Evolutionary conservation across 2,888 invertebrate genomes (phyloP).

Genomic region (Allolobophora icterica): DNA sequence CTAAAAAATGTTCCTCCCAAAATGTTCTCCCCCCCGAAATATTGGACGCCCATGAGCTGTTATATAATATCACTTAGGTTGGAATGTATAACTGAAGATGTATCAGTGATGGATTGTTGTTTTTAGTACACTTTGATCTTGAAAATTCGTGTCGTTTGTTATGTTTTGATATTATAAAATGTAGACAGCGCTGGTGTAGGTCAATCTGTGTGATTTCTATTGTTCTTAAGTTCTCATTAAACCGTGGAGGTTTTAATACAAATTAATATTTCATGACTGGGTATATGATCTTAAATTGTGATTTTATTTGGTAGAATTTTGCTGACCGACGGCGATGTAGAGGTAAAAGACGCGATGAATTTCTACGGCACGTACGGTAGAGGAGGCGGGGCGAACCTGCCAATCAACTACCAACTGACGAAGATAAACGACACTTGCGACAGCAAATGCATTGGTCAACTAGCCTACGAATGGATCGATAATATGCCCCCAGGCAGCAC

Average conservation of each 20-base stretch:
- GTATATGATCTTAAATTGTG: not conserved
- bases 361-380: slow-evolving; percentile 51
- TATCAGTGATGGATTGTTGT: too few species aligned
- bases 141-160: too few species aligned
- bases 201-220: too few species aligned
- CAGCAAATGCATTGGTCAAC: slow-evolving; percentile 39
- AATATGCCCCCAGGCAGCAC: slow-evolving; percentile 33
- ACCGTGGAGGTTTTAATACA: not conserved
- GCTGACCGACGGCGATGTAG: slow-evolving; percentile 44
- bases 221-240: too few species aligned
- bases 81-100: too few species aligned
- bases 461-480: slow-evolving; percentile 40
- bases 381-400: slow-evolving; percentile 44
- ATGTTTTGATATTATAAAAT: too few species aligned
- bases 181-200: too few species aligned
- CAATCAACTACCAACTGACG: slow-evolving; percentile 47
- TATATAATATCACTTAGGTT: too few species aligned
- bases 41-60: too few species aligned
- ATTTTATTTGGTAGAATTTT: slow-evolving; percentile 40
- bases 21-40: too few species aligned
- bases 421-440: slow-evolving; percentile 18
- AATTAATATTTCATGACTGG: not conserved
- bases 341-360: slow-evolving; percentile 46
- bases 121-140: too few species aligned
- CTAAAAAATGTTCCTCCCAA: too few species aligned